Conservation (phyloP, 1,140 invertebrate genomes). For the Temnothorax curvispinosus region DNA sequence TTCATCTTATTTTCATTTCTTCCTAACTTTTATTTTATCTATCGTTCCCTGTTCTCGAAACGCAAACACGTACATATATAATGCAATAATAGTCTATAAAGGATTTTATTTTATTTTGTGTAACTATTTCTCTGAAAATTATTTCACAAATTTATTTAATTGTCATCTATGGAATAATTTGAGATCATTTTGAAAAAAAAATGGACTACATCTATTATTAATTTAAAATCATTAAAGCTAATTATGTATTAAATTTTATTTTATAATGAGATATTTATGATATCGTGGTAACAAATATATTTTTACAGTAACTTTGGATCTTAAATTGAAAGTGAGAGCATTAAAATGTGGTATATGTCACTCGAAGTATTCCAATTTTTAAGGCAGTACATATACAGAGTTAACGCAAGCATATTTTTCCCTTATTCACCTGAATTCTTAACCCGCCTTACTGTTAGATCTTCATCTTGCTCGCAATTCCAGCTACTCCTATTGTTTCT, state of each 20-base stretch:
- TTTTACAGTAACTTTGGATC: not conserved
- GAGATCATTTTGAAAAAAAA: not conserved
- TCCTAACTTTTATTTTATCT: not conserved
- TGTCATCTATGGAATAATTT: slow-evolving; percentile 9
- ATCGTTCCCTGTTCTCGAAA: not conserved
- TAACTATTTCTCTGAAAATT: not conserved
- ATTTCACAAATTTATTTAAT: not conserved
- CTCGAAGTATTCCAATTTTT: slow-evolving; percentile 10
- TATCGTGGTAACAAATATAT: not conserved
- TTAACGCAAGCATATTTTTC: slow-evolving; percentile 22
- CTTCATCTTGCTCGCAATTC: slow-evolving; percentile 31
- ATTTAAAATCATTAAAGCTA: not conserved
- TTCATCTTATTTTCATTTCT: not conserved
- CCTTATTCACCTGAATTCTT: slow-evolving; percentile 26
- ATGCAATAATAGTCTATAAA: not conserved
- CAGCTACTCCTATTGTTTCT: slow-evolving; percentile 28
- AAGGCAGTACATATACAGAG: not conserved
- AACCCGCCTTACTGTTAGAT: slow-evolving; percentile 16
- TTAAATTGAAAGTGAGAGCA: not conserved
- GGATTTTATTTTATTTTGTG: not conserved
- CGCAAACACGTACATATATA: not conserved
- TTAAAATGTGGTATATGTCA: not conserved
- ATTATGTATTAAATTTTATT: not conserved
- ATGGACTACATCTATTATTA: not conserved
- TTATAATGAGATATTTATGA: not conserved